Evolutionary conservation across 2,888 invertebrate genomes (phyloP).

Genomic region (Alsophila aescularia): DNA sequence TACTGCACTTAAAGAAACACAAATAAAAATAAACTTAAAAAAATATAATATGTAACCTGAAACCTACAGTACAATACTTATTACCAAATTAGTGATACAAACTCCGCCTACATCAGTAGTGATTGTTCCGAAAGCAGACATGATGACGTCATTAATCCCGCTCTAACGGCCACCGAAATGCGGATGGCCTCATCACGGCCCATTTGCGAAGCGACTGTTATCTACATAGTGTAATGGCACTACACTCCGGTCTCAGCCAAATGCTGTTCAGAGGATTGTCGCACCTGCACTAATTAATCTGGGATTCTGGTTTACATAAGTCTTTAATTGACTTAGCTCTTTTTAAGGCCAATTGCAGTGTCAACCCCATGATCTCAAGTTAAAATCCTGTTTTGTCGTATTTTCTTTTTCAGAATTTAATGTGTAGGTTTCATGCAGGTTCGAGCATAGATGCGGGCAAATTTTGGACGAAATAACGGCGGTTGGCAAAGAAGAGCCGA

Average conservation of each 20-base stretch:
- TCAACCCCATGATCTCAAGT: no score
- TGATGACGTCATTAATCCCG: slow-evolving; percentile 78
- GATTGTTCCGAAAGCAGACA: slow-evolving; percentile 63
- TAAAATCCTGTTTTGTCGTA: no score
- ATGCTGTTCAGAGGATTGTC: slow-evolving; percentile 19
- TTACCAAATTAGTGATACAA: slow-evolving; percentile 19
- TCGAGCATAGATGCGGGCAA: background rate
- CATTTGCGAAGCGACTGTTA: slow-evolving; percentile 53
- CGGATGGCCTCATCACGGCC: slow-evolving; percentile 54
- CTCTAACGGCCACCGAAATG: slow-evolving; percentile 65
- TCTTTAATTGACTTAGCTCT: no score
- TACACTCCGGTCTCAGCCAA: slow-evolving; percentile 14
- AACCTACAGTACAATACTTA: slow-evolving; percentile 7
- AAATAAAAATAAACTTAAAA: no score
- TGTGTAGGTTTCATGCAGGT: no score
- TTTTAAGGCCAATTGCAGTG: no score
- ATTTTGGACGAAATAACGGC: no score
- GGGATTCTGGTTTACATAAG: background rate
- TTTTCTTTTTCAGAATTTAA: no score
- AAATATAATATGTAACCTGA: no score
- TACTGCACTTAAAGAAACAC: no score
- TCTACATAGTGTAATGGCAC: slow-evolving; percentile 16
- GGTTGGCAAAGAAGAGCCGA: no score
- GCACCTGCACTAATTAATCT: slow-evolving; percentile 19
- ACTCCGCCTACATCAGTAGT: slow-evolving; percentile 28